Evolutionary conservation across 2,113 vertebrate species (phyloP).

Genomic region (Chloroceryle aenea): DNA sequence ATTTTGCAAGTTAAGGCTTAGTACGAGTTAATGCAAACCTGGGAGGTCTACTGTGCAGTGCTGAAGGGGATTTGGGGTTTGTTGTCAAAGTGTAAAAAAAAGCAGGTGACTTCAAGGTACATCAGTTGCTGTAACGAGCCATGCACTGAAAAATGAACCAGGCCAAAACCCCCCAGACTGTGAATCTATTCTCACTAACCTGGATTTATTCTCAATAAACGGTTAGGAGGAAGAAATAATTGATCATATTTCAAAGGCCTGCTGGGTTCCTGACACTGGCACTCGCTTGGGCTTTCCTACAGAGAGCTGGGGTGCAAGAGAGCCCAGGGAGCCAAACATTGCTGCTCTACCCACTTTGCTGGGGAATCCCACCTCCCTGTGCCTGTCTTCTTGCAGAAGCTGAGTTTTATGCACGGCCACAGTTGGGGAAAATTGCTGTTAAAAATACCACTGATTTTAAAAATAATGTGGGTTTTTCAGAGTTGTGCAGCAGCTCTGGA

Average conservation of each 20-base stretch:
- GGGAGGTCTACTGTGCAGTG: neutral
- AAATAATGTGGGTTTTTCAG: neutral
- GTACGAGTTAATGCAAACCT: fast-evolving
- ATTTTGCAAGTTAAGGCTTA: neutral
- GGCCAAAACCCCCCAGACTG: neutral
- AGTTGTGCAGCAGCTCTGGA: neutral
- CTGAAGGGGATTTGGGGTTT: neutral
- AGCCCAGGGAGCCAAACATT: neutral
- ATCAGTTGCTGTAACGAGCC: neutral
- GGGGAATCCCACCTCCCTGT: neutral
- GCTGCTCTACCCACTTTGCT: neutral
- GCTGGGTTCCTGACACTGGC: neutral
- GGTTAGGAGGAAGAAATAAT: neutral
- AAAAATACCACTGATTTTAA: neutral
- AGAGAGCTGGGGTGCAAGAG: fast-evolving
- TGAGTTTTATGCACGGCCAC: neutral
- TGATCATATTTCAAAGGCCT: neutral
- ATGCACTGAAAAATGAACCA: neutral
- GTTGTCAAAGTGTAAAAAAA: neutral
- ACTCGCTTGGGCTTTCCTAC: neutral
- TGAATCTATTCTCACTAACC: neutral
- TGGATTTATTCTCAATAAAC: neutral
- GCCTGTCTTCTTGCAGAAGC: neutral
- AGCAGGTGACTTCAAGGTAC: neutral
- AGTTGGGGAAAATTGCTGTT: neutral